Evolutionary conservation across 2,888 invertebrate genomes (phyloP), one percentile per base, ranked within the genome.

Genomic region (Timema cristinae): DNA sequence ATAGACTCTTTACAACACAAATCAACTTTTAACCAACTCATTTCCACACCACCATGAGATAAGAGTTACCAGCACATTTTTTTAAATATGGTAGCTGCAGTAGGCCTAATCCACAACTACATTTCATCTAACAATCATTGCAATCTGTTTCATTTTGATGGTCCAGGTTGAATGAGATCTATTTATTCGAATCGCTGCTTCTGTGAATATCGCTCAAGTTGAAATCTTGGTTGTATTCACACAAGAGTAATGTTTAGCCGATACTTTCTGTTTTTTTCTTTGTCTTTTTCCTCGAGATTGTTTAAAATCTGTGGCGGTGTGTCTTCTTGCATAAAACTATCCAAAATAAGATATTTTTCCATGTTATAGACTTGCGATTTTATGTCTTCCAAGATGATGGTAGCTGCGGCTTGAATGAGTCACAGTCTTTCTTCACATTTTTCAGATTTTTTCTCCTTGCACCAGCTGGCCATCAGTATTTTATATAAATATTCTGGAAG

Each of bases 51-150:
- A 70, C 66, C 47, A 15, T 52, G 63, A 63, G 66, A 79, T 32
- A 32, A 32, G 32, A 32, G 32, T 32, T 32, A 4, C 32, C 32
- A 32, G 32, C 32, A 32, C 32, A 32, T 32, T 32, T 32, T 32
- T 32, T 32, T 80, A 78, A 77, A 79, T 77, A 77, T 76, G 67
- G 15, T 73, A 77, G 77, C 75, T 77, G 77, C 79, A 77, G 68
- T 76, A 79, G 79, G 79, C 79, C 77, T 79, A 78, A 54, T 79
- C 79, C 79, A 79, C 78, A 13, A 61, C 49, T 67, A 66, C 54
- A 66, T 52, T 66, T 72, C 51, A 67, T 66, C 73, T 47, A n/a
- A 32, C 67, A 68, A 71, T 71, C 50, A 68, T 52, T 68, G 71
- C 32, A 56, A 32, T 61, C 73, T 72, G 15, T 68, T 47, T 69